Evolutionary conservation across 2,888 invertebrate species (phyloP), one percentile per base, ranked within the genome.

Genomic region (Drosophila imparisetae): DNA sequence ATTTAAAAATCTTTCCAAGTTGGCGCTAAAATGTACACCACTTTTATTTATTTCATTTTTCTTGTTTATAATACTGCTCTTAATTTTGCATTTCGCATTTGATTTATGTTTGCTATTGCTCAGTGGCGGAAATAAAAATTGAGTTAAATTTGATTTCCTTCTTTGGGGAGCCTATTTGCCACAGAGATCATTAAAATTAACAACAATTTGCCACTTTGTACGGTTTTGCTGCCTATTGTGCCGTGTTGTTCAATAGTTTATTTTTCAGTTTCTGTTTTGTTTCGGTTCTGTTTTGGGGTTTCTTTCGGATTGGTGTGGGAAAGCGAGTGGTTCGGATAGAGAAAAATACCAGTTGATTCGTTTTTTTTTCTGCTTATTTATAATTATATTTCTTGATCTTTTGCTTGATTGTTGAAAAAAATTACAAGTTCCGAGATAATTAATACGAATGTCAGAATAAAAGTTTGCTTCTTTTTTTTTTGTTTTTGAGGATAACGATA

Each of bases 121-220:
- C 40, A 38, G 52, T 66, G 64, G 49, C 62, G 75, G 62, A 79
- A 66, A 66, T 72, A 65, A 61, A 60, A 53, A 30, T 66, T 59
- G 53, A 53, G 49, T 63, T 60, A n/a, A 63, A 50, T 62, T 52
- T 53, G 55, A 64, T 71, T 78, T 78, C 66, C 63, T 63, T 36
- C 21, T 57, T 38, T n/a, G 49, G 10, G 27, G 42, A 5, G 27
- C 18, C 32, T n/a, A 34, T 63, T 59, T 59, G 38, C 48, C 48
- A 48, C 63, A 59, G 21, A 45, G 48, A 36, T 48, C 61, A 68
- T 78, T 80, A 72, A 67, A 72, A 63, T 68, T 79, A 81, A 83
- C 88, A 88, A 89, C 87, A 88, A 88, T 89, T 89, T 75, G 83
- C 84, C 73, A 89, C 88, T 86, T 77, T 74, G 30, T 71, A 67